These are phyloP conservation scores for Syngnathus floridae DNA, from an alignment of 2,113 vertebrate species.

Conservation along the genomic window DNA sequence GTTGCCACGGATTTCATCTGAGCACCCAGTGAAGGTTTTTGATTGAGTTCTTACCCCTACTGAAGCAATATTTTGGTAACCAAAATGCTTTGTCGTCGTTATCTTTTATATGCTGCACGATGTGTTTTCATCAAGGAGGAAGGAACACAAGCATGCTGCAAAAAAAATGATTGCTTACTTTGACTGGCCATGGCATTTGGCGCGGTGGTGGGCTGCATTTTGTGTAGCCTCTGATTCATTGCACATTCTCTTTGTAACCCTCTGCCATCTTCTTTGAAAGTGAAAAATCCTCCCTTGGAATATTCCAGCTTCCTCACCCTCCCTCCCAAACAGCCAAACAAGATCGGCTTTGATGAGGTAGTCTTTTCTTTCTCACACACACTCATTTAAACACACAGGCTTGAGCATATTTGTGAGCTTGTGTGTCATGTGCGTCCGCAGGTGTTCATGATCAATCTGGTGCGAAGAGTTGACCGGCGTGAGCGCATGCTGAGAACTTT, in stretches of 20 bases:
- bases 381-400: neutral
- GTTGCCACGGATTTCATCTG: neutral
- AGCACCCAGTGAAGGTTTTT: neutral
- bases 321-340: slow-evolving; percentile 68
- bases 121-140: neutral
- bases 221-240: slow-evolving; percentile 22
- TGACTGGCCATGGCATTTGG: slow-evolving; percentile 3
- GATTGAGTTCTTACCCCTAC: neutral
- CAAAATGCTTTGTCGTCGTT: neutral
- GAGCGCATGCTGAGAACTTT: slow-evolving; percentile 78
- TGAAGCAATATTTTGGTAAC: neutral
- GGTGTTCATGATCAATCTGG: slow-evolving; percentile 82
- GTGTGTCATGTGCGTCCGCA: slow-evolving; percentile 31
- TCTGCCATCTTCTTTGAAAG: slow-evolving; percentile 45
- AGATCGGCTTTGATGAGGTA: slow-evolving; percentile 88
- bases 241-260: slow-evolving; percentile 41
- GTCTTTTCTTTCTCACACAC: neutral
- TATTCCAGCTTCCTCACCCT: slow-evolving; percentile 70
- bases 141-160: neutral
- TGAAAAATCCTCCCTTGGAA: slow-evolving; percentile 73
- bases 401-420: slow-evolving; percentile 14
- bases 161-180: neutral
- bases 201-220: slow-evolving; percentile 7
- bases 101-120: neutral
- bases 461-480: slow-evolving; percentile 74